These are phyloP conservation scores for Heterochromis multidens DNA, from an alignment of 2,113 vertebrate genomes.

Conservation along the genomic window DNA sequence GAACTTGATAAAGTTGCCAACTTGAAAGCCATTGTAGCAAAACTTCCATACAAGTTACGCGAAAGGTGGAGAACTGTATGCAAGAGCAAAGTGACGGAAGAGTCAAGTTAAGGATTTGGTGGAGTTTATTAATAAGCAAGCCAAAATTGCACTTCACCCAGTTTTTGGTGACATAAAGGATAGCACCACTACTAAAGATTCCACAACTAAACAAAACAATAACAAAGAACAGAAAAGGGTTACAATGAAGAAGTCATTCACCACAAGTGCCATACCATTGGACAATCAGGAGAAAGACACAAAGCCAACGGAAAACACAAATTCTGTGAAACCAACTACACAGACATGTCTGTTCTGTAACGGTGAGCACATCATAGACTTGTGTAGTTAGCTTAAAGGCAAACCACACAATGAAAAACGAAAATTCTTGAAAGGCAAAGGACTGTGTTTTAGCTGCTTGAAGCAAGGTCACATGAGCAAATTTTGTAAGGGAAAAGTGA, in stretches of 20 bases:
- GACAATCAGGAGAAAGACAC: not conserved
- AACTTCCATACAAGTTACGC: not conserved
- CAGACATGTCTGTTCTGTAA: not conserved
- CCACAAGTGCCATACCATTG: not conserved
- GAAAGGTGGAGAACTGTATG: not conserved
- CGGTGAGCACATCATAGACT: not conserved
- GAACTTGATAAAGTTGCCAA: not conserved
- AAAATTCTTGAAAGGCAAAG: not conserved
- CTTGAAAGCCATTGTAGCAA: not conserved
- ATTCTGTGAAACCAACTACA: not conserved
- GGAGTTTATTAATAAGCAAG: not conserved
- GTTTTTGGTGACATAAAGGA: not conserved
- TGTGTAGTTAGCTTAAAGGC: not conserved
- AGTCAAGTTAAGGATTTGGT: not conserved
- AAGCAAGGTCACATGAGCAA: not conserved
- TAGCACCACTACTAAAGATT: not conserved
- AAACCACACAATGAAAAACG: not conserved
- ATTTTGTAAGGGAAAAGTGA: not conserved
- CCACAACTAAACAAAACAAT: not conserved
- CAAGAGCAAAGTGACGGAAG: not conserved
- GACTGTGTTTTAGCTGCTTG: not conserved
- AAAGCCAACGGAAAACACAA: not conserved
- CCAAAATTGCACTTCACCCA: not conserved
- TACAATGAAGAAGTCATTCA: not conserved
- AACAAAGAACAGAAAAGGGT: not conserved